Percentiles rank a stretch among this genome's conserved stretches.
phyloP scores from a whole-genome alignment of 35 echinoderm and acorn worm species.

The Apostichopus californicus region DNA sequence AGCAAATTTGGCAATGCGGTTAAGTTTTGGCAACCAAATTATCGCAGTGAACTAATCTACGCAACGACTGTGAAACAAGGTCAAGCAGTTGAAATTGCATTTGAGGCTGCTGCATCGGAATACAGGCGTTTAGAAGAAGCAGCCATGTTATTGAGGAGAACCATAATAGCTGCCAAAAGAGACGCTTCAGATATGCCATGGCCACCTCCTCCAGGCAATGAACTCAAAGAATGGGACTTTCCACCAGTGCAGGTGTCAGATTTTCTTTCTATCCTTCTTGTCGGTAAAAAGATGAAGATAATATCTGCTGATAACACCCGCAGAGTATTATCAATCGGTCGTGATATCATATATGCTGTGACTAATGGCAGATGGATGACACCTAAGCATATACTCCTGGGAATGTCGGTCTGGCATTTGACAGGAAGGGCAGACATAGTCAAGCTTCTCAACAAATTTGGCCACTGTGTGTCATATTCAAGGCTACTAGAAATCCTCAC shows the following conservation, averaged over 20 bases:
- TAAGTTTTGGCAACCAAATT: conserved; percentile 65
- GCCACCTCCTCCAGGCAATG: conserved; percentile 49
- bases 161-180: not conserved
- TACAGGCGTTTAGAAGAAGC: conserved; percentile 47
- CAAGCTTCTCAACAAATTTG: conserved; percentile 40
- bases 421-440: conserved; percentile 57
- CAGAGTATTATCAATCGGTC: conserved; percentile 53
- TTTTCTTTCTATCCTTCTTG: conserved; percentile 56
- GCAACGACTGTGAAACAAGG: conserved; percentile 6
- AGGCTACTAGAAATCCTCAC: conserved; percentile 62
- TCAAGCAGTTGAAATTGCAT: conserved; percentile 59
- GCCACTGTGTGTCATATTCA: conserved; percentile 63
- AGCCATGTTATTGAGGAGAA: conserved; percentile 37
- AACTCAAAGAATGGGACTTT: conserved; percentile 48
- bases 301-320: conserved; percentile 47
- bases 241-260: conserved; percentile 53
- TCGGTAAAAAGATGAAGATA: conserved; percentile 43
- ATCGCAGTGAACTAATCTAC: conserved; percentile 60
- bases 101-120: conserved; percentile 63
- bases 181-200: conserved; percentile 22
- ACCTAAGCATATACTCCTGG: too few species aligned
- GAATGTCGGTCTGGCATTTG: conserved; percentile 52
- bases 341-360: not conserved
- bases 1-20: conserved; percentile 38
- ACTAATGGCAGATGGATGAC: too few species aligned